Conservation (phyloP, 2,888 invertebrate genomes). For the Cylloceria caligata region DNA sequence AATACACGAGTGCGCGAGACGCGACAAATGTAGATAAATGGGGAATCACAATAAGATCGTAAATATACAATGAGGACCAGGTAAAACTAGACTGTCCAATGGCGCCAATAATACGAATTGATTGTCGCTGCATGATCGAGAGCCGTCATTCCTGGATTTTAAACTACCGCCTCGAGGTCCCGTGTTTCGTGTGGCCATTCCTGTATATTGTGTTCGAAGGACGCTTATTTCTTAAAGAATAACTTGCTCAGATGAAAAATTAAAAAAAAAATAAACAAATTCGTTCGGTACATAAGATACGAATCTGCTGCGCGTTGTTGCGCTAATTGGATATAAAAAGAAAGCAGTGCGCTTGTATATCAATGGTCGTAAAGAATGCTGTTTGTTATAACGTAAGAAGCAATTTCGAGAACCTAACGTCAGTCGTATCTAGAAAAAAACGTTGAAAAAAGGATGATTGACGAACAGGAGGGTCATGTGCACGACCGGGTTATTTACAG, state of each 20-base stretch:
- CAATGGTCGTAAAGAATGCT: neutral
- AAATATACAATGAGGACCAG: no score
- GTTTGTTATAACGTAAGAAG: neutral
- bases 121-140: no score
- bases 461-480: no score
- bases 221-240: no score
- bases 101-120: no score
- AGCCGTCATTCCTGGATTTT: no score
- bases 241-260: no score
- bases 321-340: neutral
- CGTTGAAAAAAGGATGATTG: neutral
- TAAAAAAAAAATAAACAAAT: no score
- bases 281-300: neutral
- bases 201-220: no score
- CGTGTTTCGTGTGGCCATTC: no score
- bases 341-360: neutral
- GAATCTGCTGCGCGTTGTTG: neutral
- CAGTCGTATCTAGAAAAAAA: neutral
- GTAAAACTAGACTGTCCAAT: no score
- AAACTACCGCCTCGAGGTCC: no score
- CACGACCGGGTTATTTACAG: conserved; percentile 17
- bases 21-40: conserved; percentile 11
- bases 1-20: neutral
- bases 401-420: neutral
- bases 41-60: neutral